A percentile compares a stretch with the other conserved stretches of the same genome.
Evolutionary conservation across 2,113 vertebrate species (phyloP).

Genomic region (Podarcis raffonei): DNA sequence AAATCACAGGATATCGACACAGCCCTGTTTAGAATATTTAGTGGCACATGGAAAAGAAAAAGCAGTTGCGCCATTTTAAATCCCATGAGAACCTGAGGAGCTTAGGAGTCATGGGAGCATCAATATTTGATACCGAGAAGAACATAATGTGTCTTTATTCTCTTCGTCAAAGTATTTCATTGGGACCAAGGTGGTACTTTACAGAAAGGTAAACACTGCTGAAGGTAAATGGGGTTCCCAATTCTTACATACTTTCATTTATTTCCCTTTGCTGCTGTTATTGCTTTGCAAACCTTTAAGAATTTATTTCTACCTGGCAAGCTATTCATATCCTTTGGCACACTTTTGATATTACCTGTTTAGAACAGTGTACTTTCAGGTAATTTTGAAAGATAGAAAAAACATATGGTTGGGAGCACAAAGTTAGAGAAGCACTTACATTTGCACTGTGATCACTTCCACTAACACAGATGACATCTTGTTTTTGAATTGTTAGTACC

Average conservation of each 20-base stretch:
- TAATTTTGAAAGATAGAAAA: constrained; percentile 25
- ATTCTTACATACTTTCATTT: not conserved
- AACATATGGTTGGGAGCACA: constrained; percentile 33
- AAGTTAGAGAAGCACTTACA: constrained; percentile 84
- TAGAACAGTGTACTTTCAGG: not conserved
- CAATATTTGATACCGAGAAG: not conserved
- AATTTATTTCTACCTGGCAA: not conserved
- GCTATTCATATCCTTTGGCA: not conserved
- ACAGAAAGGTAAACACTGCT: not conserved
- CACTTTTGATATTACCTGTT: not conserved
- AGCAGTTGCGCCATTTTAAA: constrained; percentile 1
- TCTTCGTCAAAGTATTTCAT: not conserved
- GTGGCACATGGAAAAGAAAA: constrained; percentile 6
- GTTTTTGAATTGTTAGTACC: constrained; percentile 89
- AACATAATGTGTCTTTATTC: not conserved
- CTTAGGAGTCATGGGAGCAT: constrained; percentile 24
- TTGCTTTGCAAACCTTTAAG: not conserved
- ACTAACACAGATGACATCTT: constrained; percentile 88
- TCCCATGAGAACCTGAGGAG: constrained; percentile 13
- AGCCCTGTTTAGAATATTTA: not conserved
- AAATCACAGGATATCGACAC: not conserved
- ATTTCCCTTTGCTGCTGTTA: not conserved
- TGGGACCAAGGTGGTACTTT: not conserved
- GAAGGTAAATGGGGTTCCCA: not conserved
- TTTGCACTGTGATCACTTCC: constrained; percentile 82